These are phyloP conservation scores for Eublepharis macularius DNA, from an alignment of 2,113 vertebrate genomes.

Conservation along the genomic window DNA sequence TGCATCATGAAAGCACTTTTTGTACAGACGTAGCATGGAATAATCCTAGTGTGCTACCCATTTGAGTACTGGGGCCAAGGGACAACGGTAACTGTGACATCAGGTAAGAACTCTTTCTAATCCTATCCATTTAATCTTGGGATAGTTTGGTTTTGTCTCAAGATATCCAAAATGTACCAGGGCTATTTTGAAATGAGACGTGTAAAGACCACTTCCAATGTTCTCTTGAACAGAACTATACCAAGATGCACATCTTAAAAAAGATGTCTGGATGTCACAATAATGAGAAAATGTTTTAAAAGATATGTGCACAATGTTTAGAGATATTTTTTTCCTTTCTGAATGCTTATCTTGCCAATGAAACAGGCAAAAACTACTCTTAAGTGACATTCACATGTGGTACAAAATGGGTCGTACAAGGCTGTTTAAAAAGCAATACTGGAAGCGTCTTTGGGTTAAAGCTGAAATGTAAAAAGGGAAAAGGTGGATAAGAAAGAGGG, in stretches of 20 bases:
- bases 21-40: background rate
- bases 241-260: background rate
- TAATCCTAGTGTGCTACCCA: background rate
- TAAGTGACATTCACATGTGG: background rate
- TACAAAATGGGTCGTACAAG: background rate
- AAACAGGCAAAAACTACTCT: background rate
- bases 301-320: no score
- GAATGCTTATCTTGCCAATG: background rate
- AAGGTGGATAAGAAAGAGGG: background rate
- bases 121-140: background rate
- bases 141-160: background rate
- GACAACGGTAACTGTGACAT: background rate
- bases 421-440: no score
- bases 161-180: background rate
- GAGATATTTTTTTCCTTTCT: background rate
- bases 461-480: no score
- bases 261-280: background rate
- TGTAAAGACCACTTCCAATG: background rate
- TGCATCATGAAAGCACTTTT: background rate
- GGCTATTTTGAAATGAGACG: no score
- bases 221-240: background rate
- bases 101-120: conserved; percentile 11
- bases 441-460: no score
- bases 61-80: conserved; percentile 7
- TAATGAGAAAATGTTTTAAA: no score